Conservation (phyloP, 1,140 invertebrate genomes). For the Drosophila azteca region DNA sequence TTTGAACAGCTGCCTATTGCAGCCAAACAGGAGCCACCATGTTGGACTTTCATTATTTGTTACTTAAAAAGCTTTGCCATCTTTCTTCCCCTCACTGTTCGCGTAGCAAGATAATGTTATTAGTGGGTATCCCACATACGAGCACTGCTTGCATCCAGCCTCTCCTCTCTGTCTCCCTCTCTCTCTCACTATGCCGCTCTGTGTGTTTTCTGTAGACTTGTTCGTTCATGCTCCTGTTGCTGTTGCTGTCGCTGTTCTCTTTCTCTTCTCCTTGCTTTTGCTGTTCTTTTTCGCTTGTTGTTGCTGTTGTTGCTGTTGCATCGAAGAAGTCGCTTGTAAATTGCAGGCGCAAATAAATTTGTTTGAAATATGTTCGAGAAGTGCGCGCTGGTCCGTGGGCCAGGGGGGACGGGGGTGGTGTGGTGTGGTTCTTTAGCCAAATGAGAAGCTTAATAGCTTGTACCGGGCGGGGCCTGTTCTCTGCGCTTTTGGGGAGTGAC, state of each 20-base stretch:
- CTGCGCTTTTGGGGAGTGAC: no score
- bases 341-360: slow-evolving; percentile 80
- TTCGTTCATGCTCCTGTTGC: slow-evolving; percentile 6
- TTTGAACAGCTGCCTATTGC: background rate
- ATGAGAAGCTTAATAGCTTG: slow-evolving; percentile 56
- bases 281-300: slow-evolving; percentile 2
- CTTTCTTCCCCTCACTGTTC: no score
- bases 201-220: no score
- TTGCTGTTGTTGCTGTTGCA: slow-evolving; percentile 1
- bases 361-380: slow-evolving; percentile 68
- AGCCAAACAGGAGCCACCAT: no score
- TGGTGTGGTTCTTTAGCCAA: slow-evolving; percentile 25
- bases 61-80: no score
- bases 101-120: no score
- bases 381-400: slow-evolving; percentile 17
- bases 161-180: no score
- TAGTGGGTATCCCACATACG: no score
- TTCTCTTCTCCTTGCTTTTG: background rate
- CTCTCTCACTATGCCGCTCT: no score
- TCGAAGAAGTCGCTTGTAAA: slow-evolving; percentile 58
- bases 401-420: background rate
- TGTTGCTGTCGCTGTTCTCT: slow-evolving; percentile 3
- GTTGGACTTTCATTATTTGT: no score
- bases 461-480: no score
- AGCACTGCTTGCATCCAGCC: no score